Evolutionary conservation across 2,113 vertebrate species (phyloP).

Genomic region (Crotalus tigris): DNA sequence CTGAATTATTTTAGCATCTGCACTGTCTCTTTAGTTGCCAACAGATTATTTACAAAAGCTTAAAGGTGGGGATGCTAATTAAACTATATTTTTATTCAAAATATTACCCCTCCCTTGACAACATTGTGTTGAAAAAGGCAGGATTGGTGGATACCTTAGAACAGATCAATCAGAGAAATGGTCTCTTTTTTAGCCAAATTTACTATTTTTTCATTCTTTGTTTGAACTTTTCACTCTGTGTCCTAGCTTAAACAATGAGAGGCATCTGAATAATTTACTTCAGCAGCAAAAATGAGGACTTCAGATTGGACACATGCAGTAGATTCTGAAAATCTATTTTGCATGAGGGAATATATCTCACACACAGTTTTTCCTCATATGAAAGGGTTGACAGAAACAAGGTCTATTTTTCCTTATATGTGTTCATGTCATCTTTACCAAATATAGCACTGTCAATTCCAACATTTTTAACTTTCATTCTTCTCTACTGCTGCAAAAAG

Average conservation of each 20-base stretch:
- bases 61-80: constrained; percentile 17
- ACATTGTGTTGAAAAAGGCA: constrained; percentile 28
- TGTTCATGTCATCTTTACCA: not conserved
- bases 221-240: constrained; percentile 19
- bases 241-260: constrained; percentile 14
- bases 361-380: not conserved
- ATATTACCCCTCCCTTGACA: constrained; percentile 28
- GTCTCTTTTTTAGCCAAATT: constrained; percentile 27
- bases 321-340: not conserved
- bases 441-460: not conserved
- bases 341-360: not conserved
- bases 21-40: not conserved
- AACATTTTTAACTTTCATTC: not conserved
- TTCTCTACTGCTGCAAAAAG: not conserved
- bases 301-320: not conserved
- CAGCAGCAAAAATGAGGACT: not conserved
- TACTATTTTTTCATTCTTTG: constrained; percentile 24
- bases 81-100: constrained; percentile 32
- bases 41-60: not conserved
- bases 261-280: constrained; percentile 8
- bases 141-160: not conserved
- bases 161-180: constrained; percentile 4
- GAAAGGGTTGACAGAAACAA: not conserved
- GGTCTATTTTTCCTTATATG: not conserved
- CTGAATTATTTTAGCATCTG: not conserved